Conservation (phyloP, 2,113 vertebrate species). For the Collichthys lucidus region DNA sequence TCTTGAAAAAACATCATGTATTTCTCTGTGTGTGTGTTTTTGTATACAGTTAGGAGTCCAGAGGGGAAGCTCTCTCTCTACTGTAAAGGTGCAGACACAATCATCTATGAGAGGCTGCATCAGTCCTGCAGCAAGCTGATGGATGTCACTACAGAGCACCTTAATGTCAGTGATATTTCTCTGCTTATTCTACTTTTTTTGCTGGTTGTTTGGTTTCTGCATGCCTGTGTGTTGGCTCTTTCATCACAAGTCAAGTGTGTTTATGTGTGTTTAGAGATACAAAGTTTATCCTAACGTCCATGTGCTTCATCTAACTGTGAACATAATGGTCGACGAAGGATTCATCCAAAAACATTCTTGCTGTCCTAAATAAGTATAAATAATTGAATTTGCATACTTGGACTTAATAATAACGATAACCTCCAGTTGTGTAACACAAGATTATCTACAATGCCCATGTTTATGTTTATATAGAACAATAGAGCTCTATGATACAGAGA, state of each 20-base stretch:
- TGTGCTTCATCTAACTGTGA: background rate
- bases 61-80: slow-evolving; percentile 89
- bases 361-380: background rate
- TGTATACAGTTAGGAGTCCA: slow-evolving; percentile 87
- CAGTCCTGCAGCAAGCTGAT: slow-evolving; percentile 86
- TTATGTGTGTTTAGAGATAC: background rate
- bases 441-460: no score
- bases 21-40: background rate
- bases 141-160: slow-evolving; percentile 92
- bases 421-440: background rate
- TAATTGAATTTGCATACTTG: background rate
- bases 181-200: background rate
- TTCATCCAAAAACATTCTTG: background rate
- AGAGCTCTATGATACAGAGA: background rate
- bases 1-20: background rate
- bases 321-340: background rate
- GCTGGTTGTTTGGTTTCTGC: background rate
- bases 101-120: slow-evolving; percentile 90
- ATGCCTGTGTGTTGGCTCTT: background rate
- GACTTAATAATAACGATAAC: background rate
- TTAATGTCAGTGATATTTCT: slow-evolving; percentile 87
- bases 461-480: no score
- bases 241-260: background rate
- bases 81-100: slow-evolving; percentile 98
- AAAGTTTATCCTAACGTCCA: background rate